phyloP scores from a whole-genome alignment of 2,888 invertebrate species.

The Dysmachus trigonus region DNA sequence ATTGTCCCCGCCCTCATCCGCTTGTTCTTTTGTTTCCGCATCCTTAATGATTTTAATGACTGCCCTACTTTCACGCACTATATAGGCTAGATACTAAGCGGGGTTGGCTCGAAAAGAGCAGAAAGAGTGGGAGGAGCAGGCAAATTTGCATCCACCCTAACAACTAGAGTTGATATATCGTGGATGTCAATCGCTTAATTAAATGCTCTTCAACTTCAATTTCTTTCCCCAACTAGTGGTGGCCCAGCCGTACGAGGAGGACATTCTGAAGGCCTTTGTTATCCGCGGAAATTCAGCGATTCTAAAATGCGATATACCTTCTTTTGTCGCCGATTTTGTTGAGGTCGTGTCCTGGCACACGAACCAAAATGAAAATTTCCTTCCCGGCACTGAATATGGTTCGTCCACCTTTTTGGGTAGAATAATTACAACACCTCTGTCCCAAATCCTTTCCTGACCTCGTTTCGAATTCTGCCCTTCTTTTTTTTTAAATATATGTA shows the following conservation, averaged over 20 bases:
- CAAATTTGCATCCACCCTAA: neutral
- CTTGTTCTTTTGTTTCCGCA: neutral
- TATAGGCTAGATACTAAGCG: neutral
- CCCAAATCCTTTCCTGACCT: neutral
- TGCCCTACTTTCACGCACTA: neutral
- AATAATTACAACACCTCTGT: neutral
- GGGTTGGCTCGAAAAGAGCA: neutral
- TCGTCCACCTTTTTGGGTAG: conserved; percentile 52
- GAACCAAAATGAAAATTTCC: conserved; percentile 68
- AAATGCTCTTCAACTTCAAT: neutral
- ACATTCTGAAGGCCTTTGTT: conserved; percentile 91
- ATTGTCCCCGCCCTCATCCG: neutral
- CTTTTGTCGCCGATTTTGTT: conserved; percentile 93
- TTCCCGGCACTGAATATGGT: conserved; percentile 64
- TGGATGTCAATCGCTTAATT: neutral
- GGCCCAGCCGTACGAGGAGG: conserved; percentile 88
- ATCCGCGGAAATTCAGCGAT: conserved; percentile 90
- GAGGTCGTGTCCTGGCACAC: conserved; percentile 87
- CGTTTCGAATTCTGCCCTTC: neutral
- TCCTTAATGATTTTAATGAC: neutral
- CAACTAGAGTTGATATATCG: neutral
- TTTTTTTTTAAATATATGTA: no score
- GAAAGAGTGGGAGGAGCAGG: neutral
- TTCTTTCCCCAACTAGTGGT: conserved; percentile 71
- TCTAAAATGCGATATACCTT: conserved; percentile 88